Evolutionary conservation across 2,113 vertebrate species (phyloP).

Genomic region (Hippocampus abdominalis): DNA sequence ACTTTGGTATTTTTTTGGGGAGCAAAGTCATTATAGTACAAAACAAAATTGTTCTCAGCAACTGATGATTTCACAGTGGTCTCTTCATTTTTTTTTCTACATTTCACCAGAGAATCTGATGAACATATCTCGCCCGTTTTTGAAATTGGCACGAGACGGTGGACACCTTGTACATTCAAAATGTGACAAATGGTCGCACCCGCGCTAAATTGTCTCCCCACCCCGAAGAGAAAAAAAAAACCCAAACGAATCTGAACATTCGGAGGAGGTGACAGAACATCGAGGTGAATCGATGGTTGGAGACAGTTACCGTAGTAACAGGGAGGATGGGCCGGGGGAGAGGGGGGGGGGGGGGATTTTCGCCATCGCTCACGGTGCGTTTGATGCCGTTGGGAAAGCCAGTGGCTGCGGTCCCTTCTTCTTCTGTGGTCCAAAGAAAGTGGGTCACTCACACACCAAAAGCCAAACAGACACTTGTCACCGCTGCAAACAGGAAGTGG

Average conservation of each 20-base stretch:
- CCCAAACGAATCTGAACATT: not conserved
- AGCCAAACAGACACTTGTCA: slow-evolving; percentile 52
- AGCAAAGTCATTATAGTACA: no score
- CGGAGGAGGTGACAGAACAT: not conserved
- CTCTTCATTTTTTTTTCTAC: no score
- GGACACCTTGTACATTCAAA: not conserved
- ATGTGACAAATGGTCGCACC: not conserved
- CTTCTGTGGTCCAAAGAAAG: slow-evolving; percentile 19
- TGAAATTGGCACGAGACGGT: no score
- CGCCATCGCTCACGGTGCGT: not conserved
- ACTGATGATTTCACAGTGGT: no score
- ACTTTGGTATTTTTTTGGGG: no score
- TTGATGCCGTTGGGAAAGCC: not conserved
- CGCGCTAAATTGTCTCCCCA: not conserved
- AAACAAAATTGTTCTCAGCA: no score
- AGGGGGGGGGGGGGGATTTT: not conserved
- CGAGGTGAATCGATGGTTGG: not conserved
- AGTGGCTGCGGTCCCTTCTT: not conserved
- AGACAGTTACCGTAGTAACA: not conserved
- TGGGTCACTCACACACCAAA: slow-evolving; percentile 37
- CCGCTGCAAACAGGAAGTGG: slow-evolving; percentile 51
- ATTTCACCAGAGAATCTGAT: no score
- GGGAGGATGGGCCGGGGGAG: not conserved
- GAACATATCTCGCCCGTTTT: no score
- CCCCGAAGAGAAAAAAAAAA: not conserved